Percentiles rank a stretch among this genome's conserved stretches.
These are phyloP conservation scores for Periphyllus acericola DNA, from an alignment of 2,888 invertebrate genomes.

Conservation along the genomic window DNA sequence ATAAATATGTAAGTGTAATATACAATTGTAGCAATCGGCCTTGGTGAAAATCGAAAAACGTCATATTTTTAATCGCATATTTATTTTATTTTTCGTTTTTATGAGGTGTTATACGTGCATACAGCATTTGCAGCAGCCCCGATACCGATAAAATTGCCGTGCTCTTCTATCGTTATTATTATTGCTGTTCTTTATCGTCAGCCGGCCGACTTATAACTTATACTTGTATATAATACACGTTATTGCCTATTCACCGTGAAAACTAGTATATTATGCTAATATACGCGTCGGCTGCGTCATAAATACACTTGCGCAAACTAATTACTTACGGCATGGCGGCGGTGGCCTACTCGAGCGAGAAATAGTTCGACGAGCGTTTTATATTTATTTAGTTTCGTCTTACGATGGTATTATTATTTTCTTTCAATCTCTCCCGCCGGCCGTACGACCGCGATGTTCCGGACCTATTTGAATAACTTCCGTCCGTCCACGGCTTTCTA, in stretches of 20 bases:
- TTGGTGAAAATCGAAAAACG: background rate
- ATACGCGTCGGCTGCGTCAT: background rate
- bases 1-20: too few relatives aligned
- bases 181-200: too few relatives aligned
- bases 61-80: background rate
- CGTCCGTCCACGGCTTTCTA: background rate
- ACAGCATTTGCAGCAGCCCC: too few relatives aligned
- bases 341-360: background rate
- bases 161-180: background rate
- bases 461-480: background rate
- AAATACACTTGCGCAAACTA: background rate
- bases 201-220: background rate
- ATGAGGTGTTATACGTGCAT: too few relatives aligned
- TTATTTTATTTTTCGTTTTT: too few relatives aligned
- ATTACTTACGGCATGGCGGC: background rate
- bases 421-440: too few relatives aligned
- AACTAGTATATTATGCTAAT: background rate
- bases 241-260: background rate
- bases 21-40: too few relatives aligned
- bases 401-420: background rate
- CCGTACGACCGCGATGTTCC: too few relatives aligned
- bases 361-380: background rate
- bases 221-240: background rate
- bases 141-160: background rate
- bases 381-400: constrained; percentile 9